Evolutionary conservation across 2,113 vertebrate species (phyloP).

Genomic region (Scalopus aquaticus): DNA sequence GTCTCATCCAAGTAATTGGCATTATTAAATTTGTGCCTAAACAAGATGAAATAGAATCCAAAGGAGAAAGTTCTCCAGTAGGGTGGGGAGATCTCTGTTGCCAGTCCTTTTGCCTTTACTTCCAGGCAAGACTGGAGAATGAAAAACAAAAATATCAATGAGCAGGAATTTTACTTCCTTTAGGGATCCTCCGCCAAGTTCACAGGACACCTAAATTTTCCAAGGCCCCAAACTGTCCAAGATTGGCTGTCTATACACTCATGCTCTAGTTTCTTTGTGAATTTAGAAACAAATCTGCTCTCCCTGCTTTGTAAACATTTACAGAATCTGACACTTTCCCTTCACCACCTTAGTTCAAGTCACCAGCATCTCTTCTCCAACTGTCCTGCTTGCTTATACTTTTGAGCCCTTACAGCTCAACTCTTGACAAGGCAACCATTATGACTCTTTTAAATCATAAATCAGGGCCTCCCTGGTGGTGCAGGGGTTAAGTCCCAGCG

Average conservation of each 20-base stretch:
- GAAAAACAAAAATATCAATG: neutral
- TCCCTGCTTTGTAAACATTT: neutral
- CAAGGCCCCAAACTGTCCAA: neutral
- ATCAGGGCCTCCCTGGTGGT: neutral
- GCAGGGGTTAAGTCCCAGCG: no score
- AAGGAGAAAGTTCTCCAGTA: neutral
- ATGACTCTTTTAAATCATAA: neutral
- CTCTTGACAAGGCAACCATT: neutral
- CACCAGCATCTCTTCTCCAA: neutral
- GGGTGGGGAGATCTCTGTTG: neutral
- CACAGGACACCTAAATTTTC: neutral
- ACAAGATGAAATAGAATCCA: neutral
- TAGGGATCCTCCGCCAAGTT: neutral
- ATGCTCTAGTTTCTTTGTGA: neutral
- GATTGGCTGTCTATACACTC: neutral
- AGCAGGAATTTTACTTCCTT: neutral
- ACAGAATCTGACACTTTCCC: neutral
- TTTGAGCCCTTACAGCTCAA: neutral
- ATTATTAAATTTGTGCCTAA: slow-evolving; percentile 36
- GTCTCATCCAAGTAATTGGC: neutral
- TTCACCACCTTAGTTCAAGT: neutral
- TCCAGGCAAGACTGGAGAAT: neutral
- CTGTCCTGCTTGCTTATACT: neutral
- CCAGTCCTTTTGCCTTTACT: neutral
- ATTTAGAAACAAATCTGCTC: neutral